Evolutionary conservation across 2,888 invertebrate species (phyloP).

Genomic region (Noctua janthina): DNA sequence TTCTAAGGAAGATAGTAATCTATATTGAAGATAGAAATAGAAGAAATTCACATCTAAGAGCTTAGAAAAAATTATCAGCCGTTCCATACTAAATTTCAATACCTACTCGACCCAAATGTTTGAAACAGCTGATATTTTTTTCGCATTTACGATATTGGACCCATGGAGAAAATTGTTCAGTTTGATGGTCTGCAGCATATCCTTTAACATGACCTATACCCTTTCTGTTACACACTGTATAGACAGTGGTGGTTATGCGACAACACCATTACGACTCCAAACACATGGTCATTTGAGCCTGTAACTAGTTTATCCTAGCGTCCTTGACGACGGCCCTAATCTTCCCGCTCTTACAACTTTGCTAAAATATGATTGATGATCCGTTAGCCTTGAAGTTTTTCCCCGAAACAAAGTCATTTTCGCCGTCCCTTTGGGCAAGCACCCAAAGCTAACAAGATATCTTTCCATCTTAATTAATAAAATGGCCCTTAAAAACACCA

Average conservation of each 20-base stretch:
- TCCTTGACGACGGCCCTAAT: not conserved
- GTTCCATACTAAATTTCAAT: too few relatives aligned
- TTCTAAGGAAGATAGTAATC: not conserved
- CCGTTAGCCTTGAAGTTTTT: slow-evolving; percentile 6
- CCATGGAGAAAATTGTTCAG: too few relatives aligned
- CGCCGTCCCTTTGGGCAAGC: not conserved
- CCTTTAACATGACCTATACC: too few relatives aligned
- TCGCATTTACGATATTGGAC: too few relatives aligned
- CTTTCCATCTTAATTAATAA: slow-evolving; percentile 22
- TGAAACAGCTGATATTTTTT: too few relatives aligned
- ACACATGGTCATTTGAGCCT: not conserved
- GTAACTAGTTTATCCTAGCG: not conserved
- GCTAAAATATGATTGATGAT: slow-evolving; percentile 14
- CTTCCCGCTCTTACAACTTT: not conserved
- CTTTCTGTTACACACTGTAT: too few relatives aligned
- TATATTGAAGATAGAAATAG: not conserved
- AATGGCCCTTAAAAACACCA: slow-evolving; percentile 12
- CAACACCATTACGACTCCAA: too few relatives aligned
- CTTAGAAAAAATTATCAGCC: too few relatives aligned
- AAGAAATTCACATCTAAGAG: not conserved
- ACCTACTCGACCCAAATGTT: too few relatives aligned
- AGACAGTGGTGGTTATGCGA: too few relatives aligned
- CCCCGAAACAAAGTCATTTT: not conserved
- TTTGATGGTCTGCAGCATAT: too few relatives aligned
- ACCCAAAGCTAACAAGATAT: slow-evolving; percentile 13